Evolutionary conservation across 2,113 vertebrate species (phyloP).

Genomic region (Canis aureus): DNA sequence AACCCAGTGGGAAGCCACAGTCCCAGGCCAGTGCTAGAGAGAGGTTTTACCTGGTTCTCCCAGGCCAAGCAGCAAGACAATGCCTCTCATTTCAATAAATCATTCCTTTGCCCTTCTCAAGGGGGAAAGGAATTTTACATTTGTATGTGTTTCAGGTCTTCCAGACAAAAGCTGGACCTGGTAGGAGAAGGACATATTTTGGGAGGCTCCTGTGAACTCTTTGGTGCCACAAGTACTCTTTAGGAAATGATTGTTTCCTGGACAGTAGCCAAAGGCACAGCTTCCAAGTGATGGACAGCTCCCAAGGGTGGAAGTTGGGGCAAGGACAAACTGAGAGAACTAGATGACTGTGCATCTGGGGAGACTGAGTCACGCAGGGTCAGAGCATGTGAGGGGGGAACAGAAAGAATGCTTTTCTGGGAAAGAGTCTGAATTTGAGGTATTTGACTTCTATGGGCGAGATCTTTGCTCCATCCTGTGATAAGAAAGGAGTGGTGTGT

Average conservation of each 20-base stretch:
- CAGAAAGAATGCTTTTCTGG: not conserved
- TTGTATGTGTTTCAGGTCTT: not conserved
- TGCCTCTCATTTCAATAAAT: slow-evolving; percentile 37
- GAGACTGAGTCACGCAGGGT: not conserved
- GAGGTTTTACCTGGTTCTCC: not conserved
- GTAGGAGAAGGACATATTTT: not conserved
- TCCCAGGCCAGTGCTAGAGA: not conserved
- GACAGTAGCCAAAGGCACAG: slow-evolving; percentile 8
- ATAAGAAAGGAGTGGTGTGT: not conserved
- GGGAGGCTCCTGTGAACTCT: slow-evolving; percentile 55
- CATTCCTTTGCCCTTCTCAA: not conserved
- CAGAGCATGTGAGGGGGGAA: not conserved
- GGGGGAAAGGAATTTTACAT: not conserved
- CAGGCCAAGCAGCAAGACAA: not conserved
- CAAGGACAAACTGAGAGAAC: not conserved
- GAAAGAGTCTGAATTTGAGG: not conserved
- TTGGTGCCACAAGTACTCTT: not conserved
- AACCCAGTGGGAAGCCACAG: not conserved
- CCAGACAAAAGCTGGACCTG: not conserved
- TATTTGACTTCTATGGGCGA: not conserved
- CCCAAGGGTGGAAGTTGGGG: not conserved
- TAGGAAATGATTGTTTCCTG: not conserved
- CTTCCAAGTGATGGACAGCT: not conserved
- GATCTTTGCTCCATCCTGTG: not conserved
- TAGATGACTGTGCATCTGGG: not conserved